These are phyloP conservation scores for Xyliphius kryptos DNA, from an alignment of 2,113 vertebrate genomes.

Conservation along the genomic window DNA sequence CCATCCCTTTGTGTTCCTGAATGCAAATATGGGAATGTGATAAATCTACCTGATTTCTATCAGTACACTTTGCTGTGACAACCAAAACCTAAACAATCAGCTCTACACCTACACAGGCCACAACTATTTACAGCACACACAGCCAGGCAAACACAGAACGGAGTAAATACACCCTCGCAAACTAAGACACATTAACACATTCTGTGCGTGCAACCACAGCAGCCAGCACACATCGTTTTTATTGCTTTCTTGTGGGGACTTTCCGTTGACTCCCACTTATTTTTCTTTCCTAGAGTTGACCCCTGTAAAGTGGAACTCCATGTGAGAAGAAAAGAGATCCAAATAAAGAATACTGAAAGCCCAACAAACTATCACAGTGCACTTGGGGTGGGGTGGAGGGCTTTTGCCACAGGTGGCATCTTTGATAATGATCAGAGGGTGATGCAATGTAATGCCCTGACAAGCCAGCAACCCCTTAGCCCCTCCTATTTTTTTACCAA, in stretches of 20 bases:
- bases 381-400: not conserved
- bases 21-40: conserved; percentile 71
- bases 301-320: conserved; percentile 57
- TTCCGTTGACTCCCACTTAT: conserved; percentile 62
- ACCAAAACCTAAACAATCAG: conserved; percentile 65
- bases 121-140: conserved; percentile 60
- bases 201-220: conserved; percentile 44
- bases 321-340: conserved; percentile 51
- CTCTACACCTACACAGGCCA: conserved; percentile 62
- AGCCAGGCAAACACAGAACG: conserved; percentile 45
- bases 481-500: too few species aligned
- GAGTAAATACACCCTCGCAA: conserved; percentile 40
- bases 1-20: conserved; percentile 55
- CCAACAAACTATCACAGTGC: conserved; percentile 36
- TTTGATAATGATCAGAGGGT: conserved; percentile 40
- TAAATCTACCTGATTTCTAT: conserved; percentile 72
- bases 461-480: too few species aligned
- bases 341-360: conserved; percentile 52
- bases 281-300: conserved; percentile 65
- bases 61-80: conserved; percentile 68
- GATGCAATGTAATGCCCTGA: conserved; percentile 4
- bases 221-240: conserved; percentile 47
- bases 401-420: conserved; percentile 36
- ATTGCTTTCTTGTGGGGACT: conserved; percentile 63
- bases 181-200: conserved; percentile 45